Conservation (phyloP, 1,140 invertebrate genomes). For the Procambarus clarkii region DNA sequence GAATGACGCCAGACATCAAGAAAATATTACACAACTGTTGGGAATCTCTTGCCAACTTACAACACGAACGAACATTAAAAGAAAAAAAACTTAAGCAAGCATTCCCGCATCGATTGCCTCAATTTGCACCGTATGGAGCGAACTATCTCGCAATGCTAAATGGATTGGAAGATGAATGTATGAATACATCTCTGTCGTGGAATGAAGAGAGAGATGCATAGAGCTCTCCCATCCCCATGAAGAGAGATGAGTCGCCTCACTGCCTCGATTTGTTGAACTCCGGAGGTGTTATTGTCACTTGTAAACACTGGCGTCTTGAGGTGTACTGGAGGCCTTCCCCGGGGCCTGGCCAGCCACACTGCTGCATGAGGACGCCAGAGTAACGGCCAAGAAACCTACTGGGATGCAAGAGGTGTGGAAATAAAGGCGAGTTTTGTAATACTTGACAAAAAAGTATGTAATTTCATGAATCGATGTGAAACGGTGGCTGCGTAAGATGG, state of each 20-base stretch:
- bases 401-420: neutral
- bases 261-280: conserved; percentile 17
- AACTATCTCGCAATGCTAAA: conserved; percentile 17
- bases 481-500: conserved; percentile 10
- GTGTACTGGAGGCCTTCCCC: neutral
- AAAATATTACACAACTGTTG: too few species aligned
- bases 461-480: conserved; percentile 45
- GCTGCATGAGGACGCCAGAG: neutral
- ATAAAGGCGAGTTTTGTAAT: neutral
- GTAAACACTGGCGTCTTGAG: conserved; percentile 8
- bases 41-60: too few species aligned
- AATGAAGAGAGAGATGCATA: conserved; percentile 4
- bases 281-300: neutral
- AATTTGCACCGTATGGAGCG: conserved; percentile 11
- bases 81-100: neutral
- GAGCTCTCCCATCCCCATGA: neutral
- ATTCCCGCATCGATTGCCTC: neutral
- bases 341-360: neutral
- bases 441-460: conserved; percentile 18
- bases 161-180: conserved; percentile 32
- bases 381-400: neutral
- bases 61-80: too few species aligned
- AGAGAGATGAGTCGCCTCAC: neutral
- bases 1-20: too few species aligned
- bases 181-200: conserved; percentile 33